Evolutionary conservation across 2,113 vertebrate species (phyloP), one percentile per base, ranked within the genome.

Genomic region (Indicator indicator): DNA sequence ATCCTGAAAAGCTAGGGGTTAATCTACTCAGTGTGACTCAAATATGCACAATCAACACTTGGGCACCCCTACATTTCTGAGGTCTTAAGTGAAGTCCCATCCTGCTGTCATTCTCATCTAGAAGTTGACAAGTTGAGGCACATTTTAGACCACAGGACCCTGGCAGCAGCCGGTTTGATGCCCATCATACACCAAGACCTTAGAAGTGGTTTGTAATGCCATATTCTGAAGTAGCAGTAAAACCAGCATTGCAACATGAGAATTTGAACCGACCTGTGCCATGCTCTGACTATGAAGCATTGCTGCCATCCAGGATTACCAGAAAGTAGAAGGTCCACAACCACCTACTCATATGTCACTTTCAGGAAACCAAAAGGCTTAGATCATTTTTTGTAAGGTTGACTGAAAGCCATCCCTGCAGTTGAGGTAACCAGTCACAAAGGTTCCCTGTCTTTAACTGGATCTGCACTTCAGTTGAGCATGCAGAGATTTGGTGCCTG

Each of bases 401-500:
- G 92, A 93, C 60, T 89, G 71, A 72, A 93, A 83, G 82, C 40
- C 59, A 93, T 69, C 42, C 58, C 19, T 62, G 18, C 48, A 64
- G 86, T 33, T 60, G 69, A 93, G 94, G 60, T 48, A 83, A 64
- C 40, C 16, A 70, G 78, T 91, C 33, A 75, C 89, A 93, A 78
- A 83, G 48, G 86, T 60, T 54, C 70, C 58, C 74, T 80, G 73
- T 80, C 48, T 26, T 48, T 62, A 73, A 58, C 88, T 86, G 88
- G 86, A 80, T 42, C 56, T 70, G 71, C 46, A 12, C 68, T 84
- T 89, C 81, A 63, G 70, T 9, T 72, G 72, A 92, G 83, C 92
- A 9, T 78, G 90, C 48, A 78, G 83, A 88, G 86, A 75, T 89
- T 92, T 84, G 83, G 80, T 86, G 70, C 83, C 65, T 78, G 54